Evolutionary conservation across 1,140 invertebrate genomes (phyloP).

Genomic region (Dinothrombium tinctorium): DNA sequence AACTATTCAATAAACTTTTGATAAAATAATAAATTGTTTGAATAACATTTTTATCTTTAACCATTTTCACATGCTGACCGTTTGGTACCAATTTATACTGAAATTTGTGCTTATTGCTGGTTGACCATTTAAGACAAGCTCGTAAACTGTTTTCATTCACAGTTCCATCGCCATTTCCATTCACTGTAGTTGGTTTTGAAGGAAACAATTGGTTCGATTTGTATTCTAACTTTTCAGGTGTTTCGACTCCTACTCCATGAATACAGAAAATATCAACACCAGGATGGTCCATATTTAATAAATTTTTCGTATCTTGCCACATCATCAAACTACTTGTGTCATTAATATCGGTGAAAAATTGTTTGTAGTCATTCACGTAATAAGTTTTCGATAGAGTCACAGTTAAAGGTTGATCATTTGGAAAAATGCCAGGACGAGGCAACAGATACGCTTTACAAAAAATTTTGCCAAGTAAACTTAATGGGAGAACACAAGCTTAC

Average conservation of each 20-base stretch:
- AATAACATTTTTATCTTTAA: too few relatives aligned
- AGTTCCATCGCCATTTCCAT: constrained; percentile 5
- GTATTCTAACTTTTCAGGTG: constrained; percentile 49
- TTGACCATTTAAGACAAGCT: constrained; percentile 33
- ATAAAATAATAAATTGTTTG: too few relatives aligned
- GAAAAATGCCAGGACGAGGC: constrained; percentile 67
- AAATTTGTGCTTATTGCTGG: too few relatives aligned
- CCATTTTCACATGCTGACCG: too few relatives aligned
- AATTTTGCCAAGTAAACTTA: constrained; percentile 56
- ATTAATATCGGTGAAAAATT: constrained; percentile 59
- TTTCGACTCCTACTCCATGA: constrained; percentile 42
- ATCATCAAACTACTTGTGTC: constrained; percentile 69
- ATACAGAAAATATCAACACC: constrained; percentile 71
- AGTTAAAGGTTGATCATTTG: constrained; percentile 49
- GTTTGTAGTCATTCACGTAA: constrained; percentile 50
- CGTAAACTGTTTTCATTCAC: not conserved
- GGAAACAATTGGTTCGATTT: not conserved
- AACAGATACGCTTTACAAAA: constrained; percentile 75
- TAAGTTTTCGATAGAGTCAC: constrained; percentile 52
- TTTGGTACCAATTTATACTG: too few relatives aligned
- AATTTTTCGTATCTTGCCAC: constrained; percentile 50
- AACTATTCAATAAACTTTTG: too few relatives aligned
- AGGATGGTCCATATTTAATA: constrained; percentile 44
- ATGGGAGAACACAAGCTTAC: constrained; percentile 67
- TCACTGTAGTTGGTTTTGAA: not conserved